Conservation (phyloP, 2,888 invertebrate species). For the Eristalis tenax region DNA sequence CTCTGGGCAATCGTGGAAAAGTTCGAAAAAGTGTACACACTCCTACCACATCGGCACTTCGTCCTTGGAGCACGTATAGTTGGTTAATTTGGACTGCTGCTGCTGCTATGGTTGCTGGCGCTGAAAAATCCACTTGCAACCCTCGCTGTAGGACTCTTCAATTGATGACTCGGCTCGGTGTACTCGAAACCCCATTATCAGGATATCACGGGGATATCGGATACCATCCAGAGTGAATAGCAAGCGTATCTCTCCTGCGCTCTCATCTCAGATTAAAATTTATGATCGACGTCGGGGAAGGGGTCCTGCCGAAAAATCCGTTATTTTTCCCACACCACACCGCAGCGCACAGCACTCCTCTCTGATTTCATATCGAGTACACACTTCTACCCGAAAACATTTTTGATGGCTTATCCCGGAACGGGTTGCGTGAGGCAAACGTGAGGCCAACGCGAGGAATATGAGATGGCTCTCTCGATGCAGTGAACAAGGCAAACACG, state of each 20-base stretch:
- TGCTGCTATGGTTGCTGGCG: not conserved
- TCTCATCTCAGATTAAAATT: constrained; percentile 65
- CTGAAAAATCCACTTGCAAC: constrained; percentile 41
- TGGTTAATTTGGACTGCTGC: constrained; percentile 20
- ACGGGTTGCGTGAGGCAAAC: not conserved
- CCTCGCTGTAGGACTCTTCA: not conserved
- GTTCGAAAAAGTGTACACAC: not conserved
- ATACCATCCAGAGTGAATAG: constrained; percentile 35
- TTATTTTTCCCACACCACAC: constrained; percentile 1
- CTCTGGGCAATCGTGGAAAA: not conserved
- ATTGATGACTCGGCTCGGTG: not conserved
- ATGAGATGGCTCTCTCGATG: constrained; percentile 17
- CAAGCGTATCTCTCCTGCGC: constrained; percentile 25
- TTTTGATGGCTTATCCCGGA: constrained; percentile 50
- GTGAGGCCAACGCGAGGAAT: not conserved
- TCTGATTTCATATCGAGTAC: constrained; percentile 17
- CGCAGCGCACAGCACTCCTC: not conserved
- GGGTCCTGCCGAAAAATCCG: constrained; percentile 48
- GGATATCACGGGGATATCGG: constrained; percentile 52
- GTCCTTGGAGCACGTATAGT: constrained; percentile 16
- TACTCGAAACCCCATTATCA: constrained; percentile 50
- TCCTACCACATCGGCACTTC: constrained; percentile 17
- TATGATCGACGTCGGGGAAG: constrained; percentile 50
- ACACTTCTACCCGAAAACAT: constrained; percentile 2
- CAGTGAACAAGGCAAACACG: constrained; percentile 48